These are phyloP conservation scores for Selene dorsalis DNA, from an alignment of 2,797 vertebrate genomes.

Conservation along the genomic window DNA sequence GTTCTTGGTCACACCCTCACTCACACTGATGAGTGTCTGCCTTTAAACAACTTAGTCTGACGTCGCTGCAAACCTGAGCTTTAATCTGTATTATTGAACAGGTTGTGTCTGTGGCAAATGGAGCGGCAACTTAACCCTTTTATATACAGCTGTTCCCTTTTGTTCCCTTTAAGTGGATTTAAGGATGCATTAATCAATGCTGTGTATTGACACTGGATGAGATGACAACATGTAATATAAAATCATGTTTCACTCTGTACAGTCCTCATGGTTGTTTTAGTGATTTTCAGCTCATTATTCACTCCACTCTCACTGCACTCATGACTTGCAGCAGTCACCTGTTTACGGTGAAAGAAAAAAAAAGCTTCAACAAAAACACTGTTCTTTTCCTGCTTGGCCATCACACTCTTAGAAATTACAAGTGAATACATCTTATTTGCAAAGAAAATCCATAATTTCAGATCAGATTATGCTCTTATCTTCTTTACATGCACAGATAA, in stretches of 20 bases:
- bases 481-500: not conserved
- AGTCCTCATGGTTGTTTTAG: not conserved
- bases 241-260: not conserved
- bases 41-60: slow-evolving; percentile 46
- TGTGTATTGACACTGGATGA: not conserved
- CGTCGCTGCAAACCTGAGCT: slow-evolving; percentile 44
- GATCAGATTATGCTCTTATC: not conserved
- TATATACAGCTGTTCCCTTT: not conserved
- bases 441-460: not conserved
- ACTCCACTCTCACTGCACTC: not conserved
- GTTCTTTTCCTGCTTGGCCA: not conserved
- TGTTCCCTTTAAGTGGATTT: not conserved
- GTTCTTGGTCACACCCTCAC: slow-evolving; percentile 27
- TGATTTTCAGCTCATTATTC: not conserved
- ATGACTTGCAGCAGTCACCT: too few relatives aligned
- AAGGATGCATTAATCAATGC: not conserved
- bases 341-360: too few relatives aligned
- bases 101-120: slow-evolving; percentile 53
- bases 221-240: not conserved
- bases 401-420: not conserved
- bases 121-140: slow-evolving; percentile 11
- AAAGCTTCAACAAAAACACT: too few relatives aligned
- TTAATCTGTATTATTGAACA: slow-evolving; percentile 66
- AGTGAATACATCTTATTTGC: not conserved
- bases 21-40: slow-evolving; percentile 46